Percentiles rank a stretch among this genome's conserved stretches.
Evolutionary conservation across 2,113 vertebrate genomes (phyloP).

Genomic region (Carassius carassius): DNA sequence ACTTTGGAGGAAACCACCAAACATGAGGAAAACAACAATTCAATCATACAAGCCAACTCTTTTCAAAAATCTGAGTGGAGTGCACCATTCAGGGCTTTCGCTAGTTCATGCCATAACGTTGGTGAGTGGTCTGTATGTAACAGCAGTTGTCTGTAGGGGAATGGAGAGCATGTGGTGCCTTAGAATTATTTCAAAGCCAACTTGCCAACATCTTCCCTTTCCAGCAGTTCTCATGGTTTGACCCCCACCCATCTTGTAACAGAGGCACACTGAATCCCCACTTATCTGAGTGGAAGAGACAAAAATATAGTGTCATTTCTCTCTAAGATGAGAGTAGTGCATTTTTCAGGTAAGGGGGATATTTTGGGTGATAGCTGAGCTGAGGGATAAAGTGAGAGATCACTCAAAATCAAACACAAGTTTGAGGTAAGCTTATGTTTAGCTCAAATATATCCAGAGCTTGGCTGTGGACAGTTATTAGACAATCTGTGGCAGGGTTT

Average conservation of each 20-base stretch:
- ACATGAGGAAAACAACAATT: slow-evolving; percentile 33
- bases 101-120: no score
- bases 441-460: background rate
- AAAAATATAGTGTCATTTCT: slow-evolving; percentile 19
- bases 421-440: slow-evolving; percentile 5
- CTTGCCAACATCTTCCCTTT: slow-evolving; percentile 5
- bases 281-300: slow-evolving; percentile 19
- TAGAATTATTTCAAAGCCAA: slow-evolving; percentile 20
- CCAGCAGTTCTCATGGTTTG: background rate
- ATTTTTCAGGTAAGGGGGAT: background rate
- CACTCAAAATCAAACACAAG: slow-evolving; percentile 4
- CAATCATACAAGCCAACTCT: slow-evolving; percentile 14
- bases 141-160: background rate
- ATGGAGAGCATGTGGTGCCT: background rate
- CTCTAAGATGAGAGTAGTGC: slow-evolving; percentile 5
- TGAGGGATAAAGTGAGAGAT: slow-evolving; percentile 1
- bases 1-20: slow-evolving; percentile 5
- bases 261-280: background rate
- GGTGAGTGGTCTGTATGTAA: no score
- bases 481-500: background rate
- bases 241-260: background rate
- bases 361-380: slow-evolving; percentile 19
- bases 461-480: background rate
- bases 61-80: background rate
- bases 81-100: background rate